Evolutionary conservation across 2,113 vertebrate genomes (phyloP).

Genomic region (Albula goreensis): DNA sequence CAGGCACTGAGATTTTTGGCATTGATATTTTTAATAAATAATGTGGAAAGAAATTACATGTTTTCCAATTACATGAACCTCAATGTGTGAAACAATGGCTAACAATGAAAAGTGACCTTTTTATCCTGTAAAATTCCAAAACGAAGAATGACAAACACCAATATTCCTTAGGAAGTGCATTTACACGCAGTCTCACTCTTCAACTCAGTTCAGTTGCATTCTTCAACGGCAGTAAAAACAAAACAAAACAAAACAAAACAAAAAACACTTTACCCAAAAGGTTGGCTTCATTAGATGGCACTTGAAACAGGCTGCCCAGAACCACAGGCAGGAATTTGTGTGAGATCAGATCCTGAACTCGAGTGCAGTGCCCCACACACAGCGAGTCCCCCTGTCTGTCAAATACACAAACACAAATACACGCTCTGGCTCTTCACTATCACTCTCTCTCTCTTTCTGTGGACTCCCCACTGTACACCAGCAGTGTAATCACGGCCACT

Average conservation of each 20-base stretch:
- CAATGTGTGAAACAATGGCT: slow-evolving; percentile 86
- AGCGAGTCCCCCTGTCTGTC: background rate
- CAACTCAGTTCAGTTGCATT: slow-evolving; percentile 52
- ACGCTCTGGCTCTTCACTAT: no score
- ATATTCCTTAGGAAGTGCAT: slow-evolving; percentile 65
- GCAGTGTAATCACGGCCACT: no score
- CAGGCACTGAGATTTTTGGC: slow-evolving; percentile 59
- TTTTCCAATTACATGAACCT: slow-evolving; percentile 81
- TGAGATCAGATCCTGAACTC: background rate
- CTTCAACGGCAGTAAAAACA: slow-evolving; percentile 32
- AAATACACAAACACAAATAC: background rate
- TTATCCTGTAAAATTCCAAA: slow-evolving; percentile 67
- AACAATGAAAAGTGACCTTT: slow-evolving; percentile 77
- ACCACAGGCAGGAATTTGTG: background rate
- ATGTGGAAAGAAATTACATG: slow-evolving; percentile 80
- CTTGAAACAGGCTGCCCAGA: background rate
- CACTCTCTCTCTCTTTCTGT: no score
- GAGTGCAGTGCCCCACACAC: background rate
- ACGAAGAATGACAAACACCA: slow-evolving; percentile 81
- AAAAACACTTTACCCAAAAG: background rate
- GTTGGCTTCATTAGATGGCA: slow-evolving; percentile 11
- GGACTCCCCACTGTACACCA: no score
- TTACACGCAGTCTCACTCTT: slow-evolving; percentile 49
- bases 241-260: background rate
- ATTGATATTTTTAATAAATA: slow-evolving; percentile 92